Evolutionary conservation across 2,888 invertebrate genomes (phyloP).

Genomic region (Punctoribates punctum): DNA sequence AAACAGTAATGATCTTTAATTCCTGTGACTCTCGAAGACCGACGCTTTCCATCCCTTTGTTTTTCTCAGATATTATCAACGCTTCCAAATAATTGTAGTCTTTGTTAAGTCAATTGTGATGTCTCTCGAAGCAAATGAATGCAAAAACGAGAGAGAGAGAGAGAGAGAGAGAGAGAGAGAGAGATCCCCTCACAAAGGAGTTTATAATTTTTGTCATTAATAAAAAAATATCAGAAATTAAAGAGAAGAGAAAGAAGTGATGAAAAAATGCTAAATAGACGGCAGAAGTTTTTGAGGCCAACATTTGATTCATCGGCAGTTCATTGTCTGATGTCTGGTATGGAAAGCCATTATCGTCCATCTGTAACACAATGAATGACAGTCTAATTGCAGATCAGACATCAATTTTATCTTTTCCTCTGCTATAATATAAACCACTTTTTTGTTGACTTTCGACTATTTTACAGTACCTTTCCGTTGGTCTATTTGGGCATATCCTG

Average conservation of each 20-base stretch:
- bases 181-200: too few species aligned
- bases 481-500: slow-evolving; percentile 32
- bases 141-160: background rate
- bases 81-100: slow-evolving; percentile 29
- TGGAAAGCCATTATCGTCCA: slow-evolving; percentile 31
- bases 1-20: slow-evolving; percentile 20
- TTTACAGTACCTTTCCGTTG: slow-evolving; percentile 35
- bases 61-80: slow-evolving; percentile 16
- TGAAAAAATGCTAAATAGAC: background rate
- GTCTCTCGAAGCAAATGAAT: background rate
- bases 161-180: background rate
- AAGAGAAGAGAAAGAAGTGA: background rate
- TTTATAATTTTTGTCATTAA: too few species aligned
- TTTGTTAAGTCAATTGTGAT: slow-evolving; percentile 23
- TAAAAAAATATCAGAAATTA: too few species aligned
- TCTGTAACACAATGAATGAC: slow-evolving; percentile 38
- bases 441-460: slow-evolving; percentile 23
- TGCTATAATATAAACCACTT: slow-evolving; percentile 33
- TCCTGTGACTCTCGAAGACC: background rate
- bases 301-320: background rate
- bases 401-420: slow-evolving; percentile 32
- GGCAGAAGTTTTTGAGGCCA: background rate
- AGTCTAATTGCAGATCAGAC: slow-evolving; percentile 33
- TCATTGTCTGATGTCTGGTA: background rate
- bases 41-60: background rate